Conservation (phyloP, 2,797 vertebrate genomes). For the Limosa lapponica region DNA sequence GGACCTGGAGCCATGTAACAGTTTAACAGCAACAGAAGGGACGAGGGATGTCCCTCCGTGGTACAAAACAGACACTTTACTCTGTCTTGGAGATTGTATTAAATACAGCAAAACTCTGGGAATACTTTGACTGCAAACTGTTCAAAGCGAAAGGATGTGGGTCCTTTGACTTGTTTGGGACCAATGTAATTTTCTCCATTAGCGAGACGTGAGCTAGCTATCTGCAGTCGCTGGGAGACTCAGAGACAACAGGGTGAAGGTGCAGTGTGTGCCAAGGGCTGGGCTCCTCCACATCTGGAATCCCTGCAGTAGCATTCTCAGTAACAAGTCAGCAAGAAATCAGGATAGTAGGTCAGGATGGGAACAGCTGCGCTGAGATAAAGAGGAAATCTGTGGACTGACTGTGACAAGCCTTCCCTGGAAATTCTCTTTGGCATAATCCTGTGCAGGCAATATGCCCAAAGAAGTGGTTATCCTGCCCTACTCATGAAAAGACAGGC, state of each 20-base stretch:
- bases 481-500: not conserved
- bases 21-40: not conserved
- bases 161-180: not conserved
- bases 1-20: not conserved
- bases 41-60: not conserved
- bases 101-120: not conserved
- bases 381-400: not conserved
- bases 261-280: not conserved
- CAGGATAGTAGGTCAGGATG: slow-evolving; percentile 28
- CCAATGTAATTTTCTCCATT: not conserved
- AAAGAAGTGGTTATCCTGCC: not conserved
- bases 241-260: not conserved
- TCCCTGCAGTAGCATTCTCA: not conserved
- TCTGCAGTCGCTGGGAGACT: not conserved
- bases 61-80: not conserved
- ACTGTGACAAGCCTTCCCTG: not conserved
- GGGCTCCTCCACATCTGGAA: slow-evolving; percentile 1
- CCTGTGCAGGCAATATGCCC: not conserved
- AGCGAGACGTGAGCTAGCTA: not conserved
- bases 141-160: not conserved
- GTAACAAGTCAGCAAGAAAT: not conserved
- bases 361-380: slow-evolving; percentile 9
- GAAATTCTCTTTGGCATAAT: slow-evolving; percentile 9
- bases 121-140: not conserved
- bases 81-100: not conserved